Conservation (phyloP, 1,140 invertebrate genomes). For the Philotrypesis tridentata region DNA sequence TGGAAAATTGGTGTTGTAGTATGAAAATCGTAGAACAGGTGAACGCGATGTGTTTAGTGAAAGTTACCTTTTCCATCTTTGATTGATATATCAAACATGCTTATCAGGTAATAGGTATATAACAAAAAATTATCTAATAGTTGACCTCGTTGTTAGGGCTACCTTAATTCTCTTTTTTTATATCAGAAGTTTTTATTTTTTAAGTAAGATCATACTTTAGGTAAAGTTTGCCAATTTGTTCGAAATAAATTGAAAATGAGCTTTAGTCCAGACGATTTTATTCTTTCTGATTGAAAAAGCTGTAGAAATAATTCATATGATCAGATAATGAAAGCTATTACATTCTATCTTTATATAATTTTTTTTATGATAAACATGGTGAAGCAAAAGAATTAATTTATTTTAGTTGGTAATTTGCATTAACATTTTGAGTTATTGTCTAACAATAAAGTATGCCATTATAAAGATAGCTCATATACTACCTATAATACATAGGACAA, state of each 20-base stretch:
- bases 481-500: background rate
- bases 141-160: slow-evolving; percentile 43
- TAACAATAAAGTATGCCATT: slow-evolving; percentile 38
- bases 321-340: background rate
- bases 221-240: background rate
- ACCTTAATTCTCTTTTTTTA: slow-evolving; percentile 34
- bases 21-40: background rate
- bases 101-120: background rate
- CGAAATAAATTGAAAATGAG: background rate
- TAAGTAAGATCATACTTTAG: background rate
- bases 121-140: slow-evolving; percentile 4
- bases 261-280: background rate
- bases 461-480: slow-evolving; percentile 30
- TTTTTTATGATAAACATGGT: background rate
- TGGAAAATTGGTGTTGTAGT: background rate
- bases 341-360: background rate
- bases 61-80: background rate
- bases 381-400: background rate
- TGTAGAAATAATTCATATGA: background rate
- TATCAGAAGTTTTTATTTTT: slow-evolving; percentile 2
- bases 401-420: background rate
- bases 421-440: slow-evolving; percentile 14
- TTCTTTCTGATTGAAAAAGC: background rate
- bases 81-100: background rate
- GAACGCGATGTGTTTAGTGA: background rate